These are phyloP conservation scores for Callyntrura guangdongensis DNA, from an alignment of 2,888 invertebrate species.

Conservation along the genomic window DNA sequence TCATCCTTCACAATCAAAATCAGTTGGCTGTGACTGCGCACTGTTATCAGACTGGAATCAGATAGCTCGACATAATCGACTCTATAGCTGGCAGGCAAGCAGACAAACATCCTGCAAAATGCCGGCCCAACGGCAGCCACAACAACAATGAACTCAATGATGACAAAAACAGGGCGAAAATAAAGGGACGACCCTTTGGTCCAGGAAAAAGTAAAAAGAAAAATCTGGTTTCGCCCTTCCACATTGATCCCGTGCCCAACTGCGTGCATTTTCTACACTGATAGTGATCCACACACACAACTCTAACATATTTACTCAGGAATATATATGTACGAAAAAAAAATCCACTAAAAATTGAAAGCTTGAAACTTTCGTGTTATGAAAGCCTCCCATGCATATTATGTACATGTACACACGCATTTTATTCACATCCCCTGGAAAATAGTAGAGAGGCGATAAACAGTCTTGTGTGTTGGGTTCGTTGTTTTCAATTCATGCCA, in stretches of 20 bases:
- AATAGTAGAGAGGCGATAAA: too few species aligned
- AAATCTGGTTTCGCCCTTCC: constrained; percentile 21
- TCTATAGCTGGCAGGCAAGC: not conserved
- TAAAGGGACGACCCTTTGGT: constrained; percentile 74
- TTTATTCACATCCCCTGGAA: too few species aligned
- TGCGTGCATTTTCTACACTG: constrained; percentile 1
- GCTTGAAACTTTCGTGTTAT: constrained; percentile 35
- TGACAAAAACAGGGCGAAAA: constrained; percentile 74
- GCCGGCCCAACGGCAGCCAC: constrained; percentile 55
- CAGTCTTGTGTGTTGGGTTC: too few species aligned
- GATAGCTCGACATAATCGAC: constrained; percentile 34
- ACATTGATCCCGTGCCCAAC: constrained; percentile 51
- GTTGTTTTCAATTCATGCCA: too few species aligned
- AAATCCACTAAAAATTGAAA: constrained; percentile 58
- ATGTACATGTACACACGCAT: not conserved
- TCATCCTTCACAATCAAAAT: constrained; percentile 28
- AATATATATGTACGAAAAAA: constrained; percentile 19
- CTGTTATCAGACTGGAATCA: constrained; percentile 57
- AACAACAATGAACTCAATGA: constrained; percentile 65
- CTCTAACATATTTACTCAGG: constrained; percentile 58
- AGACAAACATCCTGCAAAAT: constrained; percentile 44
- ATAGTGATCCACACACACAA: constrained; percentile 8
- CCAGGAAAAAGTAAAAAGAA: constrained; percentile 37
- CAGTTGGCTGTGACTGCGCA: constrained; percentile 9
- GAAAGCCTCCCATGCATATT: not conserved